A percentile compares a stretch with the other conserved stretches of the same genome.
Evolutionary conservation across 2,113 vertebrate genomes (phyloP).

Genomic region (Pyxicephalus adspersus): DNA sequence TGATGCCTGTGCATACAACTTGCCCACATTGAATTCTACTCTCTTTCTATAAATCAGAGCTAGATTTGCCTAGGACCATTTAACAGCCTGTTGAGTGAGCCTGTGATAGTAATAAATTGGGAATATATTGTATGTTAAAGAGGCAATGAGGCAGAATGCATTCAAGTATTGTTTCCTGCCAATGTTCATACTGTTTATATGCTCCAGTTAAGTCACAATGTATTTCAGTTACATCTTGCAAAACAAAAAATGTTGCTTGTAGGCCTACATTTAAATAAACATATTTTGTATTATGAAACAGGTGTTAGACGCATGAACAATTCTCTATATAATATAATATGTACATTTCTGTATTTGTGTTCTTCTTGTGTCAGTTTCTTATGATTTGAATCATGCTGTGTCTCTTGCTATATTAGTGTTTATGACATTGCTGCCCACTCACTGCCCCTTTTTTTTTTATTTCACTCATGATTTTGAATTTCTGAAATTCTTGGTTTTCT

Average conservation of each 20-base stretch:
- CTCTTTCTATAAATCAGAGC: too few species aligned
- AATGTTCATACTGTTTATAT: neutral
- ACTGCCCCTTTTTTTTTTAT: neutral
- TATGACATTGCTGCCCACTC: neutral
- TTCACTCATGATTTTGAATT: neutral
- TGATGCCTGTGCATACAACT: too few species aligned
- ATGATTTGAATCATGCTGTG: neutral
- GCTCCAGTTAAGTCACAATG: slow-evolving; percentile 8
- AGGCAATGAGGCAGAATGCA: neutral
- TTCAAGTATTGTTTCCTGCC: neutral
- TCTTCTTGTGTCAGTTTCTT: neutral
- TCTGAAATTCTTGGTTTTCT: neutral
- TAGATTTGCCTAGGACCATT: too few species aligned
- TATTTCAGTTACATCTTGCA: neutral
- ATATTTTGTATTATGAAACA: slow-evolving; percentile 6
- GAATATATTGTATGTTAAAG: neutral
- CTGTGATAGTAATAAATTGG: too few species aligned
- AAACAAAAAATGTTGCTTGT: neutral
- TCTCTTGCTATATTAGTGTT: neutral
- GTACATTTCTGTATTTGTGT: neutral
- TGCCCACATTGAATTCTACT: too few species aligned
- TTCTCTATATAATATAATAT: neutral
- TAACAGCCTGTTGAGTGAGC: too few species aligned
- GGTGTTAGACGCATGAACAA: neutral
- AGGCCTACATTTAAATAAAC: neutral